phyloP scores from a whole-genome alignment of 2,113 vertebrate genomes.

The Python bivittatus region DNA sequence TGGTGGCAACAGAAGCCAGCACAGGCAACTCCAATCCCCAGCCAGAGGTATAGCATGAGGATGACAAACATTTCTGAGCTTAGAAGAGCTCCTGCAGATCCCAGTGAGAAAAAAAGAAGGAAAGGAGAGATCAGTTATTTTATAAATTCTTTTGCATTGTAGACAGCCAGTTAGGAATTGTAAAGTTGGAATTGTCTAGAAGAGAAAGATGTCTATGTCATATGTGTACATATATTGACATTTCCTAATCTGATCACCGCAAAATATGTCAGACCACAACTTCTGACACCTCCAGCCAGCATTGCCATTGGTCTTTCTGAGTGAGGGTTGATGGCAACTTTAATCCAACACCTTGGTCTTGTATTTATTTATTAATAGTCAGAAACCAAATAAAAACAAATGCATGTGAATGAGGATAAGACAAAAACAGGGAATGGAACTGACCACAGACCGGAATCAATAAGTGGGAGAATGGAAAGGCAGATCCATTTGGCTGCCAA shows the following conservation, averaged over 20 bases:
- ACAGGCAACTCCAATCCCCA: constrained; percentile 92
- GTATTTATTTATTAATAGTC: neutral
- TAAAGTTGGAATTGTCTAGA: neutral
- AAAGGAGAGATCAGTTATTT: constrained; percentile 12
- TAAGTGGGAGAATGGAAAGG: neutral
- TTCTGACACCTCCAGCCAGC: neutral
- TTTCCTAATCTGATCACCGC: neutral
- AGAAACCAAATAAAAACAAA: neutral
- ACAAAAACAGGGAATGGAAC: neutral
- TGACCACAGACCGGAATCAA: neutral
- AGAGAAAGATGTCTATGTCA: neutral
- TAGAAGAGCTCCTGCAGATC: constrained; percentile 83
- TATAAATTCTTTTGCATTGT: constrained; percentile 30
- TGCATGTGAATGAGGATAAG: neutral
- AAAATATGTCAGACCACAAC: neutral
- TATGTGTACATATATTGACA: neutral
- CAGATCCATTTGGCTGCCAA: neutral
- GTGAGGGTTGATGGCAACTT: neutral
- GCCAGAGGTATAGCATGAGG: constrained; percentile 98
- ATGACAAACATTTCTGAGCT: constrained; percentile 95
- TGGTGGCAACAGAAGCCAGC: constrained; percentile 97
- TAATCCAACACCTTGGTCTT: neutral
- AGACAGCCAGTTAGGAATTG: neutral
- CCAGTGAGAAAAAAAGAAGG: neutral
- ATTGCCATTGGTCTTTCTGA: neutral